Evolutionary conservation across 2,797 vertebrate genomes (phyloP), one percentile per base, ranked within the genome.

Genomic region (Crossoptilon crossoptilon): DNA sequence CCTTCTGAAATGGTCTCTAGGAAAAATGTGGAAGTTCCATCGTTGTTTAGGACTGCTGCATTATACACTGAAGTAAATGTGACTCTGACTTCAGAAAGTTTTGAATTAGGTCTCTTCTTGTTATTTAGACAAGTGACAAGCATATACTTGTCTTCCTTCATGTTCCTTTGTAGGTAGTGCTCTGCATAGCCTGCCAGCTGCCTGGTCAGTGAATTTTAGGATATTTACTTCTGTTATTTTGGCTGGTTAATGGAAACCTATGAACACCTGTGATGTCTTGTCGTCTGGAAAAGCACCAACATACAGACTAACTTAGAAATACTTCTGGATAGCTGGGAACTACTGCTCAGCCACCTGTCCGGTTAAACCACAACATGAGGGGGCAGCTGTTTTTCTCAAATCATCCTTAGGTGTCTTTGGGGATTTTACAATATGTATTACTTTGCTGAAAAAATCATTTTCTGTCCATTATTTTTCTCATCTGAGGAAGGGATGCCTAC

Each of bases 81-180:
- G 58, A 60, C 8, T 49, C 37, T 79, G 21, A 73, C 31, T 85
- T 79, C 27, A 21, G 31, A 41, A 31, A 48, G 7, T 70, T 87
- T 63, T 71, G 31, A 53, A 53, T 82, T 46, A 46, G 14, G 6
- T 66, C 33, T 67, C 10, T 51, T 66, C 15, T 17, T 41, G 17
- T 49, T 86, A n/a, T 27, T 82, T 73, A 33, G 5, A 33, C 35
- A 35, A 31, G 22, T 66, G 18, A 49, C 22, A 62, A 72, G 8
- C 63, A 72, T 15, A 1, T 0, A 2, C 70, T 73, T 64, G 76
- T 59, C 27, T 22, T 12, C 3, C 2, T 2, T 10, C 6, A 1
- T 31, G 5, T 68, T 77, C 26, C 31, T 72, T 64, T 87, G 31
- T 51, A 68, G n/a, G n/a, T 44, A 26, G 44, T 37, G 11, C 33